phyloP scores from a whole-genome alignment of 2,888 invertebrate species.

The Slavum lentiscoides region DNA sequence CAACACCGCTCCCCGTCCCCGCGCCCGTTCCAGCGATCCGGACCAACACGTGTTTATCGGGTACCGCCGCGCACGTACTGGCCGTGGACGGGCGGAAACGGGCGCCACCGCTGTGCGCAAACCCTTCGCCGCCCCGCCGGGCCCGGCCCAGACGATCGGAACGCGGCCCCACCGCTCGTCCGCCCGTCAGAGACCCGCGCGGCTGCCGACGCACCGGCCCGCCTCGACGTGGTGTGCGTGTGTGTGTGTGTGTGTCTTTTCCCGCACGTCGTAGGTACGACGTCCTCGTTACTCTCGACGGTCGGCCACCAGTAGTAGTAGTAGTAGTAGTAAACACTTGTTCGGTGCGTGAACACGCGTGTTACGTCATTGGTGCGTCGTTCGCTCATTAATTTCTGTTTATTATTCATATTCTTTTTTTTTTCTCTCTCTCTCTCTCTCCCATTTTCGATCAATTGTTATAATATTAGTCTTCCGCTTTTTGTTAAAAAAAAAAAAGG shows the following conservation, averaged over 20 bases:
- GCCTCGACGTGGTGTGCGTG: not conserved
- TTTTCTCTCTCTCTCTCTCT: too few species aligned
- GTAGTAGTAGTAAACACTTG: conserved; percentile 49
- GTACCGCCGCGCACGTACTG: conserved; percentile 9
- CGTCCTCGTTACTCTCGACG: conserved; percentile 29
- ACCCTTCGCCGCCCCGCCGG: conserved; percentile 22
- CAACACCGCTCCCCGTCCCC: conserved; percentile 46
- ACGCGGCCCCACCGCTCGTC: conserved; percentile 30
- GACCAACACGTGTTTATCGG: conserved; percentile 53
- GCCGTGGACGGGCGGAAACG: conserved; percentile 40
- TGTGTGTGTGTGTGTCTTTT: not conserved
- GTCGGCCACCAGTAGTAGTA: conserved; percentile 11
- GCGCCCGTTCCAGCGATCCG: conserved; percentile 14
- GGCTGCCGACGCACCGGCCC: not conserved
- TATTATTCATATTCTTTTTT: not conserved
- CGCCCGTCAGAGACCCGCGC: not conserved
- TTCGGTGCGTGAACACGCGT: conserved; percentile 33
- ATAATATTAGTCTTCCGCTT: not conserved
- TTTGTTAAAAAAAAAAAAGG: too few species aligned
- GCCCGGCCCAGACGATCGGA: conserved; percentile 46
- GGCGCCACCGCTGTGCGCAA: conserved; percentile 53
- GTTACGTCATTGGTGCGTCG: conserved; percentile 11
- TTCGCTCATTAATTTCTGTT: conserved; percentile 18
- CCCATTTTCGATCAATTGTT: not conserved
- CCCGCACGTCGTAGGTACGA: conserved; percentile 28